These are phyloP conservation scores for Drosophila mimica DNA, from an alignment of 2,888 invertebrate species.

Conservation along the genomic window DNA sequence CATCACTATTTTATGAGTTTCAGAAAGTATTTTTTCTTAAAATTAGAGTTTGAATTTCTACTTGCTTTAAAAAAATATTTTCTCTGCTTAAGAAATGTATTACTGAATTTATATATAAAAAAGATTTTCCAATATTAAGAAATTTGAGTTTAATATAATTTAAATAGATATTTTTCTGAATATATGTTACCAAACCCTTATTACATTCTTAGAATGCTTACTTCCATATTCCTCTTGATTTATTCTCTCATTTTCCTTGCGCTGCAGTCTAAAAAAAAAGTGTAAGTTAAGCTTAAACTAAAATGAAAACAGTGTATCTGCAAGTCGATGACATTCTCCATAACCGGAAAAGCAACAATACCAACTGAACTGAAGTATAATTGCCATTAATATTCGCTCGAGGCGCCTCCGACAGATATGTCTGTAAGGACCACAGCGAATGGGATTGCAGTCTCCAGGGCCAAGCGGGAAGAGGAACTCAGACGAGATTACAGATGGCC, in stretches of 20 bases:
- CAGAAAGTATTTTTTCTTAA: too few species aligned
- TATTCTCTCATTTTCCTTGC: too few species aligned
- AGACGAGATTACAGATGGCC: background rate
- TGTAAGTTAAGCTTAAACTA: background rate
- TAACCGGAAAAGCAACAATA: background rate
- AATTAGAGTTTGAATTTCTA: too few species aligned
- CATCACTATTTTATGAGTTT: too few species aligned
- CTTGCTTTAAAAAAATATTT: too few species aligned
- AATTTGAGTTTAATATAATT: background rate
- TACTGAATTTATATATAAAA: too few species aligned
- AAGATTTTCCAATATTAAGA: too few species aligned
- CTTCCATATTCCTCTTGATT: too few species aligned
- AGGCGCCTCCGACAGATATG: background rate
- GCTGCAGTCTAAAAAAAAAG: background rate
- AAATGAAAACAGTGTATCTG: background rate
- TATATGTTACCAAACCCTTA: too few species aligned
- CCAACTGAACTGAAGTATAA: slow-evolving; percentile 7
- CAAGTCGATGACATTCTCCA: background rate
- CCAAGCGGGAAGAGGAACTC: too few species aligned
- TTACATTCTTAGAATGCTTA: too few species aligned
- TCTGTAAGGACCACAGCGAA: background rate
- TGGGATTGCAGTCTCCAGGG: background rate
- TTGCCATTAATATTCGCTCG: slow-evolving; percentile 4
- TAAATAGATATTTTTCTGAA: background rate
- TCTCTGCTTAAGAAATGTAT: too few species aligned